phyloP scores from a whole-genome alignment of 2,888 invertebrate species.

The Tetheella fluctuosa region DNA sequence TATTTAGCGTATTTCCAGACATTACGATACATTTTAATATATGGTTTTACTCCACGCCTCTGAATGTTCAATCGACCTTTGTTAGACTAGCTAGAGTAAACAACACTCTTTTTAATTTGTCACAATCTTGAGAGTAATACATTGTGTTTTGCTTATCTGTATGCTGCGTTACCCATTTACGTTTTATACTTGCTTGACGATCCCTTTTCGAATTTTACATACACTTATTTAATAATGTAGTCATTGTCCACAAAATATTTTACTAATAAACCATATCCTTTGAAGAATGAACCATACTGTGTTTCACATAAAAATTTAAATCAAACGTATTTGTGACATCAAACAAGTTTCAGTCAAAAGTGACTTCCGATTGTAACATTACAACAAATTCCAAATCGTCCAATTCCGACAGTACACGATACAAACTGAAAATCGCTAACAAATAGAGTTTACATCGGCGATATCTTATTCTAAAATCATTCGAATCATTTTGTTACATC shows the following conservation, averaged over 20 bases:
- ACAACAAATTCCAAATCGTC: not conserved
- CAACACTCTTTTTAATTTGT: constrained; percentile 16
- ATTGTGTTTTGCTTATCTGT: constrained; percentile 22
- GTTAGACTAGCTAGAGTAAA: constrained; percentile 48
- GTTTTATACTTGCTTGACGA: constrained; percentile 1
- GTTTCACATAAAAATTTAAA: not conserved
- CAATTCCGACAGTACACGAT: not conserved
- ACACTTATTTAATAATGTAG: no score
- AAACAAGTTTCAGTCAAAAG: no score
- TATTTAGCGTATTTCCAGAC: not conserved
- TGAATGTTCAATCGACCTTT: constrained; percentile 32
- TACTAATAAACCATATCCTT: no score
- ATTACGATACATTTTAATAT: not conserved
- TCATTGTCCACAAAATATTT: no score
- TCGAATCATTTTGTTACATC: not conserved
- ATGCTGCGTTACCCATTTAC: not conserved
- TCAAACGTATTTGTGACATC: not conserved
- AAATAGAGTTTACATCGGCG: not conserved
- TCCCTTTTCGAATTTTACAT: not conserved
- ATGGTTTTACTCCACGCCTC: not conserved
- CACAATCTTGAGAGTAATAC: constrained; percentile 38
- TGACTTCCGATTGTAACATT: no score
- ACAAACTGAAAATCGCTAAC: not conserved
- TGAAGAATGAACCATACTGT: not conserved
- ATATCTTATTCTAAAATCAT: not conserved